Evolutionary conservation across 2,113 vertebrate genomes (phyloP), one percentile per base, ranked within the genome.

Genomic region (Vimba vimba): DNA sequence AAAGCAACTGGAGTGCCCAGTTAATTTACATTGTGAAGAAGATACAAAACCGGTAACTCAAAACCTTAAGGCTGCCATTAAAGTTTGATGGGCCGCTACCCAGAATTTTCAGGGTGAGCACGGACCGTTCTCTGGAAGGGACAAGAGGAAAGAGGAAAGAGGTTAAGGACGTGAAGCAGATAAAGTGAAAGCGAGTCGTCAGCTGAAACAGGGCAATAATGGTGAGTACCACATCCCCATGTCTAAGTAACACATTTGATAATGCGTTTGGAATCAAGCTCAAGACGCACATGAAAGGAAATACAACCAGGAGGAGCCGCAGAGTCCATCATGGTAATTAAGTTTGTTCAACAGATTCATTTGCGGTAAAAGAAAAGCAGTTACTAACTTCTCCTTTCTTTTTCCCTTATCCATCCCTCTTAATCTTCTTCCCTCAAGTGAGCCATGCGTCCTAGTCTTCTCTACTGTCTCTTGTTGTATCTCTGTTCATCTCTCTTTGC

Each of bases 61-160:
- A 94, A 93, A 94, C 94, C 92, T 93, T 91, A 92, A 94, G 92
- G 89, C 84, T 74, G 68, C 83, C 89, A 87, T 95, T 93, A 95
- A 96, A 93, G 71, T 94, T 95, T 94, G 89, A 96, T 96, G 92
- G 91, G 91, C 82, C 69, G 87, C 91, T 90, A 90, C 86, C 85
- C 83, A 87, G 89, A 91, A 94, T 91, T 92, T 86, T 90, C 86
- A 83, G 39, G 81, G 87, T 87, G 59, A 84, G 79, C 81, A 75
- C 30, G 62, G 47, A 87, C 88, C 79, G 87, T 88, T 86, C 83
- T 86, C 84, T 85, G 36, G 43, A 68, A 73, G 75, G 64, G 82
- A 39, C 57, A 36, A 71, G 60, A n/a, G n/a, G 87, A 55, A 64
- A 66, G 85, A 84, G 39, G 17, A 25, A 79, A 36, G 59, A 87